phyloP scores from a whole-genome alignment of 2,797 vertebrate species.

The Enteromius radiatus region DNA sequence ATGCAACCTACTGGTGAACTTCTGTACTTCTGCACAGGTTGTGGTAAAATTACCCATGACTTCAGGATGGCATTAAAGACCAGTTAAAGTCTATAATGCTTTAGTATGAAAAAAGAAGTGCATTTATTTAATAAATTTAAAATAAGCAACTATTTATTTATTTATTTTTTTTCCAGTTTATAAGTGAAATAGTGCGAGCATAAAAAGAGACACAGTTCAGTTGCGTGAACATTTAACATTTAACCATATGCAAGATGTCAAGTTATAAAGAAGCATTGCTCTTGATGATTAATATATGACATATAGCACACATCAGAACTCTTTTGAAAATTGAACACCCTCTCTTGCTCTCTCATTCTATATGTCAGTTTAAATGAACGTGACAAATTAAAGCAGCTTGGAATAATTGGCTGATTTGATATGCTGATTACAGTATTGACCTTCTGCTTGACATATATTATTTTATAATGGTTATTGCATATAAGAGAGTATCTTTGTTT shows the following conservation, averaged over 20 bases:
- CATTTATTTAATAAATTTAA: conserved; percentile 1
- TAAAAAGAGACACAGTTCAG: neutral
- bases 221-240: neutral
- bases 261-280: neutral
- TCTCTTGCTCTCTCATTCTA: conserved; percentile 6
- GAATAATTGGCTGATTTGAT: neutral
- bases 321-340: neutral
- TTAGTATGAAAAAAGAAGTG: neutral
- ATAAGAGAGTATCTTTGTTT: conserved; percentile 14
- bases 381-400: conserved; percentile 22
- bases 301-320: neutral
- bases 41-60: conserved; percentile 20
- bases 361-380: neutral
- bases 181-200: neutral
- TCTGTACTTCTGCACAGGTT: neutral
- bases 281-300: conserved; percentile 1
- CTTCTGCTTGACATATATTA: conserved; percentile 17
- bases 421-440: conserved; percentile 11
- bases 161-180: neutral
- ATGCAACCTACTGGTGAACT: neutral
- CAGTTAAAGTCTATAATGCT: conserved; percentile 25
- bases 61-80: conserved; percentile 44
- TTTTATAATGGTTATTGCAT: conserved; percentile 20
- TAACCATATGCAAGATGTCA: neutral
- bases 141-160: neutral